Conservation (phyloP, 2,797 vertebrate genomes). For the Lepilemur septentrionalis region DNA sequence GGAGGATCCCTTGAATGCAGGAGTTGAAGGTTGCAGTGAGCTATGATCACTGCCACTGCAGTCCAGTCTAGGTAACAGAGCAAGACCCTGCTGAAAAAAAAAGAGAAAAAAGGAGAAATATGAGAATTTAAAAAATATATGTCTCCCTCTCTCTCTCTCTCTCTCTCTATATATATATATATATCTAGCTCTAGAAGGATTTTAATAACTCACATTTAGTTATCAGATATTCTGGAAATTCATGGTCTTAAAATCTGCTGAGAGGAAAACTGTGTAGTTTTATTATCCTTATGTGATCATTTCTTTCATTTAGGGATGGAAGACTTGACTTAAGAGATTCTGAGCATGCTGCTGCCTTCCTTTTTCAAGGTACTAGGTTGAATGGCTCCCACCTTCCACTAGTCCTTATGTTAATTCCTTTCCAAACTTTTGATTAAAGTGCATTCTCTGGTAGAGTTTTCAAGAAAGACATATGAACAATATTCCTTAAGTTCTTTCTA, state of each 20-base stretch:
- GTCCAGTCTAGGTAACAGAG: neutral
- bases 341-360: neutral
- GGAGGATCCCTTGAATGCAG: neutral
- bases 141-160: too few species aligned
- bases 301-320: neutral
- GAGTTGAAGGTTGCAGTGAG: neutral
- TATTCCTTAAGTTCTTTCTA: constrained; percentile 23
- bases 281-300: neutral
- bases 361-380: neutral
- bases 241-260: neutral
- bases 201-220: constrained; percentile 35
- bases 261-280: neutral
- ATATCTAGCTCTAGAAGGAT: neutral
- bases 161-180: neutral
- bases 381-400: neutral
- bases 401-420: constrained; percentile 34
- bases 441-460: constrained; percentile 24
- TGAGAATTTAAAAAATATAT: neutral
- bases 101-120: neutral
- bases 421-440: neutral
- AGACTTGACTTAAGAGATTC: neutral
- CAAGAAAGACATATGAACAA: neutral
- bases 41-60: neutral
- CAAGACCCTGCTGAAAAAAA: neutral
- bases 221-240: constrained; percentile 11